phyloP scores from a whole-genome alignment of 2,797 vertebrate species.

The Buphagus erythrorhynchus region DNA sequence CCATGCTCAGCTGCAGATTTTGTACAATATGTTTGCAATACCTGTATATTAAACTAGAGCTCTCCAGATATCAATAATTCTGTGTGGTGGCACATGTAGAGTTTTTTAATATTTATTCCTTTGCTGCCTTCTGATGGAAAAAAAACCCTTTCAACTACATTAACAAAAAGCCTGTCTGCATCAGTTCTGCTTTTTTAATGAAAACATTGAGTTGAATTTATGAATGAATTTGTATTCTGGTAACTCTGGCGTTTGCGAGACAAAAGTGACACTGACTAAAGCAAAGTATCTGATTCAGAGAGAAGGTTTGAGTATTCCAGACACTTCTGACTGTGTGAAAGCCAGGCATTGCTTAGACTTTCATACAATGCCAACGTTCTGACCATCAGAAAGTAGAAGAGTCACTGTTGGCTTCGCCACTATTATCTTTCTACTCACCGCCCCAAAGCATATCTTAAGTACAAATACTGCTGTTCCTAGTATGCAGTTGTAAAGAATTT shows the following conservation, averaged over 20 bases:
- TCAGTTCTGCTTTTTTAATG: background rate
- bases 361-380: background rate
- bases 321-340: background rate
- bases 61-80: background rate
- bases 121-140: background rate
- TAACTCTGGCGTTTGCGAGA: background rate
- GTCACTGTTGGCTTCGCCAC: background rate
- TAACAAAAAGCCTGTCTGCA: background rate
- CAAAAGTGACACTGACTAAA: background rate
- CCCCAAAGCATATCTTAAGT: background rate
- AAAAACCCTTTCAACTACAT: background rate
- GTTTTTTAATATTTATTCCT: background rate
- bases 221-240: background rate
- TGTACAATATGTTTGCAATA: constrained; percentile 9
- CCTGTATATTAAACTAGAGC: background rate
- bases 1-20: background rate
- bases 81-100: background rate
- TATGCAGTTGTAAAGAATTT: background rate
- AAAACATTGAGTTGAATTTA: background rate
- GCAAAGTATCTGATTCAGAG: background rate
- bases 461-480: background rate
- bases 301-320: background rate
- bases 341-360: background rate
- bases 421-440: background rate
- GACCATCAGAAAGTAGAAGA: background rate